A percentile compares a stretch with the other conserved stretches of the same genome.
Conservation (phyloP, 2,888 invertebrate genomes). For the Pterostichus niger region DNA sequence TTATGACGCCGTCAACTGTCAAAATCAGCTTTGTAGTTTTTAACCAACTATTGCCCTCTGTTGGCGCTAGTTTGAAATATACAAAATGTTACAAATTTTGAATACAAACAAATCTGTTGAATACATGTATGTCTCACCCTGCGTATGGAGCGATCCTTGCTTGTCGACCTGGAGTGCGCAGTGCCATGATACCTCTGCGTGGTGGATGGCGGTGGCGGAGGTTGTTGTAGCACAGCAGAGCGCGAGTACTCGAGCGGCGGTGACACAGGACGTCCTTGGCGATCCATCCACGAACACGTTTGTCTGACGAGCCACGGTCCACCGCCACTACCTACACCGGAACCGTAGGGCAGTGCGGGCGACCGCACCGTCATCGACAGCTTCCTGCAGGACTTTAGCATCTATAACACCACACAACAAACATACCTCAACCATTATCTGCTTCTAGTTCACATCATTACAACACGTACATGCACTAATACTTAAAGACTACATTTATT, state of each 20-base stretch:
- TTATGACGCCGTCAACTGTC: too few relatives aligned
- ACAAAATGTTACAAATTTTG: too few relatives aligned
- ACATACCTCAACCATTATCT: neutral
- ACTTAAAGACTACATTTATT: conserved; percentile 2
- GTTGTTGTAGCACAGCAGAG: conserved; percentile 73
- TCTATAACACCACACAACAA: conserved; percentile 79
- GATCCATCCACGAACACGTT: conserved; percentile 97
- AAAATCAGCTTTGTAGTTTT: too few relatives aligned
- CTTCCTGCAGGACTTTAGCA: conserved; percentile 93
- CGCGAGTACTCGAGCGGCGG: conserved; percentile 85
- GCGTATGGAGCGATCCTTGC: conserved; percentile 83
- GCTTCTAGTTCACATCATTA: neutral
- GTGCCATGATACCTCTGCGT: conserved; percentile 45
- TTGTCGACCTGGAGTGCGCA: conserved; percentile 77
- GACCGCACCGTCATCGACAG: conserved; percentile 93
- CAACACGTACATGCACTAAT: neutral
- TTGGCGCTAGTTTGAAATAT: too few relatives aligned
- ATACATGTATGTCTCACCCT: conserved; percentile 82
- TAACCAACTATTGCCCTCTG: too few relatives aligned
- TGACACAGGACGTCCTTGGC: conserved; percentile 93
- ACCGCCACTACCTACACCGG: conserved; percentile 73
- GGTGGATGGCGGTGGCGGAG: conserved; percentile 70
- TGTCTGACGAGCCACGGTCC: conserved; percentile 82
- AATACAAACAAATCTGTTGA: too few relatives aligned
- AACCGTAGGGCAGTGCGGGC: conserved; percentile 83